phyloP scores from a whole-genome alignment of 2,888 invertebrate genomes.

The Rhagium mordax region DNA sequence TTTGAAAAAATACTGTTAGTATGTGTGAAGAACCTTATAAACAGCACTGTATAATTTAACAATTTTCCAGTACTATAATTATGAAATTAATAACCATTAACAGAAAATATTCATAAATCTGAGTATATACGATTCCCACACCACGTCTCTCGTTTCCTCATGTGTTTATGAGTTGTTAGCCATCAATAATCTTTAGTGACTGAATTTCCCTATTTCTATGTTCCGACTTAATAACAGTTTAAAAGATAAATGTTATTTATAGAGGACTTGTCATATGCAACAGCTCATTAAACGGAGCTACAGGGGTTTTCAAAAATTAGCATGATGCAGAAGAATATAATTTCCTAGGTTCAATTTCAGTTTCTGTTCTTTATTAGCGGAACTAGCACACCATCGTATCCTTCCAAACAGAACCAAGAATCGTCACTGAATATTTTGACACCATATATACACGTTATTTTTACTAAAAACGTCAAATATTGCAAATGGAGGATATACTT shows the following conservation, averaged over 20 bases:
- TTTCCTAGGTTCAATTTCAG: too few species aligned
- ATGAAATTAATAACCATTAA: constrained; percentile 41
- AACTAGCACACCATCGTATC: too few species aligned
- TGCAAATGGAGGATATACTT: too few species aligned
- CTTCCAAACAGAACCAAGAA: too few species aligned
- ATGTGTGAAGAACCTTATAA: neutral
- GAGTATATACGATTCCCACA: constrained; percentile 23
- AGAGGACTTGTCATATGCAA: neutral
- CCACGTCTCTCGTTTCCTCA: constrained; percentile 17
- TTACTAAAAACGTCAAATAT: too few species aligned
- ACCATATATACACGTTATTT: too few species aligned
- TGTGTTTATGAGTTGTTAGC: constrained; percentile 11
- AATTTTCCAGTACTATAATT: constrained; percentile 38
- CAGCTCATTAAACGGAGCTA: too few species aligned
- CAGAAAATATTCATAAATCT: constrained; percentile 38
- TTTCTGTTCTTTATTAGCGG: too few species aligned
- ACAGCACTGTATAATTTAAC: constrained; percentile 38
- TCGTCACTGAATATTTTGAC: too few species aligned
- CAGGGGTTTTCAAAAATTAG: neutral
- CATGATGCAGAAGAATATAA: too few species aligned
- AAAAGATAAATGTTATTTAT: neutral
- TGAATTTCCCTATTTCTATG: constrained; percentile 12
- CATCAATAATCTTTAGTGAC: constrained; percentile 18
- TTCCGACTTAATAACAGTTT: constrained; percentile 11
- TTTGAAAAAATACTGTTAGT: neutral